Percentiles rank a stretch among this genome's conserved stretches.
These are phyloP conservation scores for Cryptus armator DNA, from an alignment of 2,888 invertebrate genomes.

Conservation along the genomic window DNA sequence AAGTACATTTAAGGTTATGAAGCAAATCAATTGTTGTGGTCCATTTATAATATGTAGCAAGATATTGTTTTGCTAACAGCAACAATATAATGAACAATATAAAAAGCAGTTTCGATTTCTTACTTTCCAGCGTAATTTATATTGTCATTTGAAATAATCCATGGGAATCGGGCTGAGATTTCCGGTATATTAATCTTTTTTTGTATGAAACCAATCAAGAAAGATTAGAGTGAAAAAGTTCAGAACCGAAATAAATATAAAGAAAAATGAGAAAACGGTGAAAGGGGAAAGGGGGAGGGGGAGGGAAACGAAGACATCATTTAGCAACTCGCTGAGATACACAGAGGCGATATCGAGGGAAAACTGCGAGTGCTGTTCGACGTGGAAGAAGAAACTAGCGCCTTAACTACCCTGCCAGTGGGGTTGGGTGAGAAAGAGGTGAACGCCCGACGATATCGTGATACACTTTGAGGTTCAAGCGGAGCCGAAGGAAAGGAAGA, in stretches of 20 bases:
- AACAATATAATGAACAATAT: too few relatives aligned
- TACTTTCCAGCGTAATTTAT: too few relatives aligned
- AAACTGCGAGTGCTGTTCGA: constrained; percentile 15
- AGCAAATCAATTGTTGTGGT: too few relatives aligned
- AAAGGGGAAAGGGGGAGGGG: too few relatives aligned
- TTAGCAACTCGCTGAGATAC: neutral
- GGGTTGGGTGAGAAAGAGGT: constrained; percentile 31
- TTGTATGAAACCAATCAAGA: too few relatives aligned
- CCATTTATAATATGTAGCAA: too few relatives aligned
- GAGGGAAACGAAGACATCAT: constrained; percentile 19
- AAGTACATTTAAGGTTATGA: too few relatives aligned
- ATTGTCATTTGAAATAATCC: too few relatives aligned
- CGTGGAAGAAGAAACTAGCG: constrained; percentile 16
- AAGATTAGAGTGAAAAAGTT: neutral
- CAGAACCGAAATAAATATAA: constrained; percentile 1
- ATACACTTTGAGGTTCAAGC: constrained; percentile 11
- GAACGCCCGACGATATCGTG: constrained; percentile 59
- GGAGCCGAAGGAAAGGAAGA: constrained; percentile 2
- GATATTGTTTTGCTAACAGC: too few relatives aligned
- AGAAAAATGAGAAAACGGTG: constrained; percentile 9
- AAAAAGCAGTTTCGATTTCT: too few relatives aligned
- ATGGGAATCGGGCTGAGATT: too few relatives aligned
- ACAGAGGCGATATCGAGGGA: constrained; percentile 27
- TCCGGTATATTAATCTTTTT: too few relatives aligned
- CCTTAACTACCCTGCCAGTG: constrained; percentile 16